phyloP scores from a whole-genome alignment of 2,888 invertebrate genomes.

The Agrochola circellaris region DNA sequence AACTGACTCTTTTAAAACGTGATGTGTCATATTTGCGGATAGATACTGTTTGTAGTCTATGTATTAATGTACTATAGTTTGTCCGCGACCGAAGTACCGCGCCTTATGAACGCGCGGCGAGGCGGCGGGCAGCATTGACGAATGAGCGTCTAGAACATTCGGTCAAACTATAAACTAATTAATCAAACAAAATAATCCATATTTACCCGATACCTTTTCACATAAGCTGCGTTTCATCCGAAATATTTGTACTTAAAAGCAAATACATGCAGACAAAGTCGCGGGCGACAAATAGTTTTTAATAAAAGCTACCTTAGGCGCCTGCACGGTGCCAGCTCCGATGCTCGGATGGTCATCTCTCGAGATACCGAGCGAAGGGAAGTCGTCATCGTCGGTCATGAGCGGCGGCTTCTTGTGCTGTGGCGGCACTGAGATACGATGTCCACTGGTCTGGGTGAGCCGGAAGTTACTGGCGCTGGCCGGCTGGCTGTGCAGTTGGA shows the following conservation, averaged over 20 bases:
- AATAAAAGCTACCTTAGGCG: conserved; percentile 80
- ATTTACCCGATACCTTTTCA: no score
- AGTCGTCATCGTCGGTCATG: conserved; percentile 72
- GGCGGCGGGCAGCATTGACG: no score
- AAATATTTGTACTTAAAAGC: not conserved
- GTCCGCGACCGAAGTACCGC: no score
- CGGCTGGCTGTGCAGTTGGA: conserved; percentile 87
- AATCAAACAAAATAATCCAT: no score
- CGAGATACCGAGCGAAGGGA: conserved; percentile 74
- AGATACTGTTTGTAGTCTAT: not conserved
- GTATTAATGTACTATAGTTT: no score
- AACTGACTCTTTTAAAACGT: no score
- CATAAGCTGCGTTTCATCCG: not conserved
- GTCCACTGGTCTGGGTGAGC: conserved; percentile 82
- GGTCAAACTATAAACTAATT: no score
- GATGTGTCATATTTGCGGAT: not conserved
- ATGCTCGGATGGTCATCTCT: conserved; percentile 86
- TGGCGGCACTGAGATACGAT: conserved; percentile 78
- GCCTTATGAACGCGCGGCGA: no score
- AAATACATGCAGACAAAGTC: no score
- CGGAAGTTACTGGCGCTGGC: conserved; percentile 87
- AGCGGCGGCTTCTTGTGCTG: conserved; percentile 65
- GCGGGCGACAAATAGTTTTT: not conserved
- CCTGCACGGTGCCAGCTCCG: conserved; percentile 81
- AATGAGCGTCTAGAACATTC: no score